Evolutionary conservation across 2,888 invertebrate species (phyloP).

Genomic region (Eupithecia inturbata): DNA sequence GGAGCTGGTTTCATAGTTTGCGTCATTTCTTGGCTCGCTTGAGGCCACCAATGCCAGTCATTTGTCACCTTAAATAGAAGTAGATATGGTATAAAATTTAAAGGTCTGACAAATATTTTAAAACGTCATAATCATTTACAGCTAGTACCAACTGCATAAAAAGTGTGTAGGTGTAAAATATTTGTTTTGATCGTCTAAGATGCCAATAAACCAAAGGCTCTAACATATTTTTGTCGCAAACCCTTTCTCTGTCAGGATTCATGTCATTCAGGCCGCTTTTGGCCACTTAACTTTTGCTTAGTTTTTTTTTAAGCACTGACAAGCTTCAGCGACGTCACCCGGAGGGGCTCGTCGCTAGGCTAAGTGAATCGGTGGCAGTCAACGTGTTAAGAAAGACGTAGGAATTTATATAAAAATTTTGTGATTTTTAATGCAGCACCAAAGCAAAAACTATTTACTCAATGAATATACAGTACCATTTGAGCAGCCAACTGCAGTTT

Average conservation of each 20-base stretch:
- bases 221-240: neutral
- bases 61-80: constrained; percentile 64
- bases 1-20: constrained; percentile 72
- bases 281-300: neutral
- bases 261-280: neutral
- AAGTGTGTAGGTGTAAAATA: neutral
- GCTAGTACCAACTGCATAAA: neutral
- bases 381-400: neutral
- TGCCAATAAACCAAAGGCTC: neutral
- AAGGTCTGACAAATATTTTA: neutral
- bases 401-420: neutral
- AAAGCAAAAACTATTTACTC: neutral
- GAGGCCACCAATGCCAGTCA: constrained; percentile 82
- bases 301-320: neutral
- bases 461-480: constrained; percentile 54
- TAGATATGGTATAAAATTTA: neutral
- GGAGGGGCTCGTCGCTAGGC: neutral
- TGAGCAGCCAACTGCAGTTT: constrained; percentile 77
- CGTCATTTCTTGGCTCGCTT: constrained; percentile 73
- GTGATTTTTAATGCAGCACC: neutral
- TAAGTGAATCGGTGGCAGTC: neutral
- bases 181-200: neutral
- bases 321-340: neutral
- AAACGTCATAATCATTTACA: neutral
- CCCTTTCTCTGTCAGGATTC: neutral